These are phyloP conservation scores for Pycnonotus jocosus DNA, from an alignment of 2,113 vertebrate genomes.

Conservation along the genomic window DNA sequence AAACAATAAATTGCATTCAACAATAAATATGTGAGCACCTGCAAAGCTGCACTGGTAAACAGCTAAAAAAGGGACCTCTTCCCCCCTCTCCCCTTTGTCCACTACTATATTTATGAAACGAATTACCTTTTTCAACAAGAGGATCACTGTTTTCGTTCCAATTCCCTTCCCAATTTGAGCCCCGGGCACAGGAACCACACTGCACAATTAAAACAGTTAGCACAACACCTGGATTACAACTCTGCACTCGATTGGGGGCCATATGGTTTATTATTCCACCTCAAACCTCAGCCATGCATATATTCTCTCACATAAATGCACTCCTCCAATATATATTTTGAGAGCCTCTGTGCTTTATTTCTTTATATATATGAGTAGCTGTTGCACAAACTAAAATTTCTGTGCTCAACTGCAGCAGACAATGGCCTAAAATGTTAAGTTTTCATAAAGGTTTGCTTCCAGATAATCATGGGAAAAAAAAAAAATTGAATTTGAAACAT, in stretches of 20 bases:
- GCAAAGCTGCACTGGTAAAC: neutral
- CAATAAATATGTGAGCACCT: neutral
- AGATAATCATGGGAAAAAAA: neutral
- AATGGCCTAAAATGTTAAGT: neutral
- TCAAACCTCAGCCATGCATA: neutral
- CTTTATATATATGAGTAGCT: neutral
- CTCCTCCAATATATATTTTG: neutral
- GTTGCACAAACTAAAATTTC: neutral
- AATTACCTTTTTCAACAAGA: constrained; percentile 53
- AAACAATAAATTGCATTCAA: neutral
- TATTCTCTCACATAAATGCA: neutral
- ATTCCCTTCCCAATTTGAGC: constrained; percentile 23
- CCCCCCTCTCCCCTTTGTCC: neutral
- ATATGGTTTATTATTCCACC: constrained; percentile 11
- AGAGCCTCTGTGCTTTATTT: neutral
- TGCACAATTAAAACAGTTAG: constrained; percentile 57
- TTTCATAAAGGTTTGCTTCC: neutral
- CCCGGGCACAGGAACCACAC: neutral
- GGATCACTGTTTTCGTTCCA: constrained; percentile 33
- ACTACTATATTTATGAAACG: constrained; percentile 24
- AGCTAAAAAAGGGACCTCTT: neutral
- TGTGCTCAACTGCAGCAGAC: neutral
- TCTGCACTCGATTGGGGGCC: constrained; percentile 1
- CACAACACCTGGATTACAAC: constrained; percentile 60
- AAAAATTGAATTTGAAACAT: neutral